A percentile compares a stretch with the other conserved stretches of the same genome.
These are phyloP conservation scores for Eupithecia vulgata DNA, from an alignment of 2,888 invertebrate genomes.

Conservation along the genomic window DNA sequence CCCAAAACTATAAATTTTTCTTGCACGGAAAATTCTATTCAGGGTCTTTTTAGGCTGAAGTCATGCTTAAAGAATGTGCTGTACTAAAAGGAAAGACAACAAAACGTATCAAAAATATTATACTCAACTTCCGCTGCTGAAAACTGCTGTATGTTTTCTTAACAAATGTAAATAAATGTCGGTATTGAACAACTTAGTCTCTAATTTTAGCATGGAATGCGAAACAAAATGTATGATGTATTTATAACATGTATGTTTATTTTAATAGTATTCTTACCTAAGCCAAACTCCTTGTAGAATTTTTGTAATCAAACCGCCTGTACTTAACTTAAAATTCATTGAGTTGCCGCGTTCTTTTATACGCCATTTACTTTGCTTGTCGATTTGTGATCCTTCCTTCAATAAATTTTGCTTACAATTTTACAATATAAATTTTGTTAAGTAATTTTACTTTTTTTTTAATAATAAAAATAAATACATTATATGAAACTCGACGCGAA, in stretches of 20 bases:
- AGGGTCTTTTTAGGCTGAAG: background rate
- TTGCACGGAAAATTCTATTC: background rate
- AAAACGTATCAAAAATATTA: background rate
- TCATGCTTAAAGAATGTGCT: background rate
- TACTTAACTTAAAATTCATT: too few species aligned
- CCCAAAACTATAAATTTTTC: background rate
- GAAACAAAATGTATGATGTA: background rate
- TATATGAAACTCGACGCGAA: too few species aligned
- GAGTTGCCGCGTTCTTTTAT: too few species aligned
- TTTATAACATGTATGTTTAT: constrained; percentile 1
- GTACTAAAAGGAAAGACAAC: background rate
- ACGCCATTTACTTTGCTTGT: too few species aligned
- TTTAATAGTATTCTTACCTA: background rate
- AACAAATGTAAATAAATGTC: constrained; percentile 1
- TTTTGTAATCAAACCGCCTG: too few species aligned
- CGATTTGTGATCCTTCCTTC: too few species aligned
- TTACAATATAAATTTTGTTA: too few species aligned
- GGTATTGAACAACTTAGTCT: background rate
- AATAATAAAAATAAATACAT: too few species aligned
- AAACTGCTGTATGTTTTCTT: background rate
- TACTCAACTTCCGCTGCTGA: background rate
- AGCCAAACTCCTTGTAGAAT: too few species aligned
- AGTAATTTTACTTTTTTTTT: too few species aligned
- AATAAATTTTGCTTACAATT: too few species aligned
- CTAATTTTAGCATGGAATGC: constrained; percentile 4